Percentiles rank a stretch among this genome's conserved stretches.
Conservation (phyloP, 2,797 vertebrate genomes). For the Atherinosoma microstoma region DNA sequence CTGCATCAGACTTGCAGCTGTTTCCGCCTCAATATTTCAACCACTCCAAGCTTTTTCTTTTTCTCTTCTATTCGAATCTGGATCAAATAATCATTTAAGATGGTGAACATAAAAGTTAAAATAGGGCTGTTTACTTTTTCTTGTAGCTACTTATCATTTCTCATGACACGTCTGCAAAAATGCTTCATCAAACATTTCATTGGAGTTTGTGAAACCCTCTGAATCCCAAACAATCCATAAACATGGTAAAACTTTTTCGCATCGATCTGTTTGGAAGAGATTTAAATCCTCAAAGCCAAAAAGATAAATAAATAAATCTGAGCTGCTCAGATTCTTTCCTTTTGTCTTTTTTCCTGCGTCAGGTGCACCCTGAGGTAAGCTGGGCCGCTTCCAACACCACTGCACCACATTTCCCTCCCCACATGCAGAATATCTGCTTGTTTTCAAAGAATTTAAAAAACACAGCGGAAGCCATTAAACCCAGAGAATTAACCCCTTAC, state of each 20-base stretch:
- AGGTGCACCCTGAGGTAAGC: constrained; percentile 19
- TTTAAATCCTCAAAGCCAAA: constrained; percentile 5
- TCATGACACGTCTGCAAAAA: neutral
- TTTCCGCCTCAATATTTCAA: neutral
- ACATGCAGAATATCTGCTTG: constrained; percentile 61
- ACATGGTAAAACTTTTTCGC: constrained; percentile 11
- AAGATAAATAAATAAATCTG: constrained; percentile 13
- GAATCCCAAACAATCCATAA: constrained; percentile 10
- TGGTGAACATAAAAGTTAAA: neutral
- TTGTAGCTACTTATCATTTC: neutral
- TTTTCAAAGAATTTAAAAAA: constrained; percentile 57
- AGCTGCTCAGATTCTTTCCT: neutral
- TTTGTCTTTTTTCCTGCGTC: constrained; percentile 12
- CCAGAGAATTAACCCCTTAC: constrained; percentile 56
- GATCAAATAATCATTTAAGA: neutral
- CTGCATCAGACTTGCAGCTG: neutral
- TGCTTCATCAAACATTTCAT: neutral
- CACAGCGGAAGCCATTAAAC: constrained; percentile 63
- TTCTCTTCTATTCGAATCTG: neutral
- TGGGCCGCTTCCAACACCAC: constrained; percentile 61
- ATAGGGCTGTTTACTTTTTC: neutral
- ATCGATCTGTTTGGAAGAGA: constrained; percentile 20
- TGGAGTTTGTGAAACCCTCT: neutral
- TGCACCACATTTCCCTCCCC: constrained; percentile 44
- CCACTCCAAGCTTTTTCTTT: neutral